Base-by-base conservation (phyloP, 2,888 invertebrate species). In the Monopis laevigella region DNA sequence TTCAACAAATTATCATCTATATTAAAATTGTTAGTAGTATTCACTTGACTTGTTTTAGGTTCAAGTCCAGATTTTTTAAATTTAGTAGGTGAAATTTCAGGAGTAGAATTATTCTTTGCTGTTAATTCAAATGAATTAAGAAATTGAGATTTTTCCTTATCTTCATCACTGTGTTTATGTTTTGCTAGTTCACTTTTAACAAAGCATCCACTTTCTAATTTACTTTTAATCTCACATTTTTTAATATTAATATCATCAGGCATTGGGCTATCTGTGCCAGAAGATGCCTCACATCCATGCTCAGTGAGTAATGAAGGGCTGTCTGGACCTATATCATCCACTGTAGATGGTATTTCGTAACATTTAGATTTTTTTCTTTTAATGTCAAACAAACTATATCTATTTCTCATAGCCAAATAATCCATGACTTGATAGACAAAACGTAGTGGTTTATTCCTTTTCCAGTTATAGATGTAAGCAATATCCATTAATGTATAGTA, bases 391-490 rank as follows among this genome's bases (percentile, higher is more conserved):
- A 82, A 66, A 52, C 85, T 83, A 52, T 83, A 67, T 11, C 62
- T 53, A 38, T 67, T 83, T 40, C 83, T 62, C 42, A 83, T 82
- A 46, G 84, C 82, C 51, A 82, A 72, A 61, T 84, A 81, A 56
- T 86, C 86, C 53, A 82, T 86, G 43, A 89, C 88, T 48, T 87
- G 85, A 61, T 89, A 89, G 65, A 87, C 88, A 66, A 89, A 89
- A 50, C 87, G 77, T 87, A 90, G 88, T n/a, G 89, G 88, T 51
- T 86, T 87, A 66, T 88, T 89, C 78, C 92, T 84, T 66, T 95
- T 93, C 96, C 96, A 97, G 41, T 93, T 90, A 63, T 95, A 96
- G 52, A 96, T 96, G 62, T 96, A 96, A 1, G 96, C 96, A 38
- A 97, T 88, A 59, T 97, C 97, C 88, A 97, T 93, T 42, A 97